Percentiles rank a stretch among this genome's conserved stretches.
phyloP scores from a whole-genome alignment of 92 coral and sea anemone species.

The Palythoa grandis region DNA sequence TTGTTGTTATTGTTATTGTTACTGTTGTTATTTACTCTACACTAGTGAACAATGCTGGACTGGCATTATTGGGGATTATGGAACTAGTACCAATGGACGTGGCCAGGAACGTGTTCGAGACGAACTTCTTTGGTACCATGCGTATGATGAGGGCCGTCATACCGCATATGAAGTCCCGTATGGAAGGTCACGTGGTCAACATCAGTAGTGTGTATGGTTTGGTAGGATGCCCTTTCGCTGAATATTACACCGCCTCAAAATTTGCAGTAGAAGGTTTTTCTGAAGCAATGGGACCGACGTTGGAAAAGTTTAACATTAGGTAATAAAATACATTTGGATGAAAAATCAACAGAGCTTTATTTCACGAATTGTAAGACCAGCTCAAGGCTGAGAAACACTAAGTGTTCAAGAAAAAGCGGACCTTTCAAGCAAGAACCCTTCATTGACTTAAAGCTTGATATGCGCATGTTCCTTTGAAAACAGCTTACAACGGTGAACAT shows the following conservation, averaged over 20 bases:
- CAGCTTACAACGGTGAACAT: too few species aligned
- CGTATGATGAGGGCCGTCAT: slow-evolving; percentile 78
- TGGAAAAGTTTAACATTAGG: slow-evolving; percentile 73
- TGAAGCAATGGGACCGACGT: slow-evolving; percentile 82
- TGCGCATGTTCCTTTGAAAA: too few species aligned
- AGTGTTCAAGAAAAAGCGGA: too few species aligned
- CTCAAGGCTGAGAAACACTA: too few species aligned
- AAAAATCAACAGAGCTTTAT: too few species aligned
- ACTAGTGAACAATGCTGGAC: slow-evolving; percentile 86
- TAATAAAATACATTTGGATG: slow-evolving; percentile 11
- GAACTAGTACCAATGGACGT: slow-evolving; percentile 65
- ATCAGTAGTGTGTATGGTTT: slow-evolving; percentile 80
- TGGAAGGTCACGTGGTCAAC: slow-evolving; percentile 81
- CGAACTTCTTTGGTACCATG: slow-evolving; percentile 84
- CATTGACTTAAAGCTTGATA: too few species aligned
- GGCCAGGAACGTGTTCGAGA: slow-evolving; percentile 71
- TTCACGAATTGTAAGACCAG: too few species aligned
- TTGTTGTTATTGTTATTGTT: too few species aligned
- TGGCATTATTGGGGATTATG: slow-evolving; percentile 72
- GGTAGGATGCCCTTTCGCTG: slow-evolving; percentile 74
- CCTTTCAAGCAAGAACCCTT: too few species aligned
- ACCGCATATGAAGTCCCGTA: slow-evolving; percentile 84
- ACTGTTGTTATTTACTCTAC: neutral
- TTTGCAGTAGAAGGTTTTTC: slow-evolving; percentile 88
- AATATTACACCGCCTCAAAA: slow-evolving; percentile 81